Evolutionary conservation across 2,113 vertebrate species (phyloP).

Genomic region (Hyaena hyaena): DNA sequence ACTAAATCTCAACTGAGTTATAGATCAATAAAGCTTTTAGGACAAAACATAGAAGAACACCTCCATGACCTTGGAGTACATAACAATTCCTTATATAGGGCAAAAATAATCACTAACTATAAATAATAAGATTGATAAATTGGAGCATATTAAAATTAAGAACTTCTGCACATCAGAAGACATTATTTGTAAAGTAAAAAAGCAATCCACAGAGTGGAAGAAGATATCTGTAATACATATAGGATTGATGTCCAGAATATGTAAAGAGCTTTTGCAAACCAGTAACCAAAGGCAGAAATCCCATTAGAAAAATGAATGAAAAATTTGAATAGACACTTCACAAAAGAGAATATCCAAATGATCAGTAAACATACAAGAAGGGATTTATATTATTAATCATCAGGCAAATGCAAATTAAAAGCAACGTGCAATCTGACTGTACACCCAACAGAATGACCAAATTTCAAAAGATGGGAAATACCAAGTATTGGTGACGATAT

Average conservation of each 20-base stretch:
- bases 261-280: slow-evolving; percentile 8
- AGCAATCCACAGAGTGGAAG: neutral
- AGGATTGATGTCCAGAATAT: neutral
- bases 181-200: neutral
- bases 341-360: neutral
- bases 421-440: neutral
- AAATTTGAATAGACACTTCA: neutral
- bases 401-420: slow-evolving; percentile 36
- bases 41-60: slow-evolving; percentile 9
- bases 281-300: neutral
- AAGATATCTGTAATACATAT: neutral
- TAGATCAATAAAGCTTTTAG: neutral
- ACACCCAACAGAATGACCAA: neutral
- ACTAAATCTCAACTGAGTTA: neutral
- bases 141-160: slow-evolving; percentile 3
- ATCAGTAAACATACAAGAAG: neutral
- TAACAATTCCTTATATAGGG: neutral
- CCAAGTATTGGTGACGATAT: neutral
- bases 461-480: neutral
- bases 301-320: slow-evolving; percentile 2
- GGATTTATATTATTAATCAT: neutral
- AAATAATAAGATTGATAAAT: neutral
- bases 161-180: neutral
- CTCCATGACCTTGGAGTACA: neutral
- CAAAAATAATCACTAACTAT: neutral